These are phyloP conservation scores for Donacobius atricapilla DNA, from an alignment of 2,113 vertebrate genomes.

Conservation along the genomic window DNA sequence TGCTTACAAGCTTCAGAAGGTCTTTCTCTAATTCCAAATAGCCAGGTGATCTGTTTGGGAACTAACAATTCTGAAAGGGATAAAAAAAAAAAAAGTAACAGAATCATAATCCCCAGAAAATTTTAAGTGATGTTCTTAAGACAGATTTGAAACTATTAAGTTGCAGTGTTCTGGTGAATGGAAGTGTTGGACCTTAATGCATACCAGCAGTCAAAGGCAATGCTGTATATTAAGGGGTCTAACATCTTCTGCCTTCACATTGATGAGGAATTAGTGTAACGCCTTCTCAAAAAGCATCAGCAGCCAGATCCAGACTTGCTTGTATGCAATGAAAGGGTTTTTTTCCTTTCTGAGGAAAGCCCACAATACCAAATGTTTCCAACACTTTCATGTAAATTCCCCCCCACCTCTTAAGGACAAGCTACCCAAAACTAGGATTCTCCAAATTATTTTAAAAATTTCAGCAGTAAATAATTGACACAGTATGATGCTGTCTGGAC, in stretches of 20 bases:
- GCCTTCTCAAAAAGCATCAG: background rate
- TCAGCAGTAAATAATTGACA: background rate
- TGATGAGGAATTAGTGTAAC: background rate
- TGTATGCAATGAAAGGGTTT: background rate
- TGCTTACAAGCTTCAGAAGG: background rate
- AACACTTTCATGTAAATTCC: background rate
- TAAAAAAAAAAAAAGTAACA: background rate
- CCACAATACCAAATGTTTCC: background rate
- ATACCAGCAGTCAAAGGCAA: background rate
- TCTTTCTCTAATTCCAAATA: background rate
- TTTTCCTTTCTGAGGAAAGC: background rate
- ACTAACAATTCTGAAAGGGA: background rate
- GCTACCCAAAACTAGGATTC: background rate
- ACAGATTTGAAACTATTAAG: background rate
- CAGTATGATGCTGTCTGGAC: background rate
- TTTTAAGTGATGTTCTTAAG: background rate
- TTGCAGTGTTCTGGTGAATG: background rate
- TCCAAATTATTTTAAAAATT: background rate
- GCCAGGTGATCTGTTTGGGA: background rate
- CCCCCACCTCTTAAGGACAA: background rate
- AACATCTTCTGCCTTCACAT: background rate
- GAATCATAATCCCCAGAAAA: background rate
- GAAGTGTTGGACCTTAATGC: background rate
- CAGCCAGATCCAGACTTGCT: background rate
- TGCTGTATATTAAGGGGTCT: background rate